Evolutionary conservation across 2,797 vertebrate genomes (phyloP).

Genomic region (Sorex maritimensis): DNA sequence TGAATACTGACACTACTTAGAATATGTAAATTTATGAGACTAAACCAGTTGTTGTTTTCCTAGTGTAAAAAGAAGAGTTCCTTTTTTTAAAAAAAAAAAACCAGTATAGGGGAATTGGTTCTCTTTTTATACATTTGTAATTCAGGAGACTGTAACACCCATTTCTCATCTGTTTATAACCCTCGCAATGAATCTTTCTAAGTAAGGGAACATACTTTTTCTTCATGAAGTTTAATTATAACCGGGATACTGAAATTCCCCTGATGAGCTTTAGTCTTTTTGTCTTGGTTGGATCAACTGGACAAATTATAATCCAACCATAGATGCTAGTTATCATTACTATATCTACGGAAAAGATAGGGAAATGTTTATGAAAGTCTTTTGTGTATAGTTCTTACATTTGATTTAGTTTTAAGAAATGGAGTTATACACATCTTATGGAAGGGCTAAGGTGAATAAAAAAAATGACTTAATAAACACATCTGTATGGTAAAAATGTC

Average conservation of each 20-base stretch:
- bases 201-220: slow-evolving; percentile 22
- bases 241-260: slow-evolving; percentile 20
- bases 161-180: slow-evolving; percentile 60
- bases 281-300: slow-evolving; percentile 30
- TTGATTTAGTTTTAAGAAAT: slow-evolving; percentile 53
- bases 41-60: slow-evolving; percentile 66
- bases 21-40: slow-evolving; percentile 75
- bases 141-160: slow-evolving; percentile 57
- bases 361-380: slow-evolving; percentile 46
- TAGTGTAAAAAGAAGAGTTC: slow-evolving; percentile 33
- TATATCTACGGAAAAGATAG: slow-evolving; percentile 55
- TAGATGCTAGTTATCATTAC: slow-evolving; percentile 39
- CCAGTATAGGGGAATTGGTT: slow-evolving; percentile 68
- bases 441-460: background rate
- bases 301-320: slow-evolving; percentile 59
- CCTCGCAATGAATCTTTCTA: slow-evolving; percentile 65
- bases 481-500: background rate
- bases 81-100: background rate
- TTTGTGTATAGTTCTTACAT: slow-evolving; percentile 64
- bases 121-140: slow-evolving; percentile 64
- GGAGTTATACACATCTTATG: slow-evolving; percentile 13
- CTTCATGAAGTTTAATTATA: slow-evolving; percentile 63
- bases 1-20: slow-evolving; percentile 72
- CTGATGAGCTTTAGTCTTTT: slow-evolving; percentile 13
- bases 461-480: background rate